Base-by-base conservation (phyloP, 2,113 vertebrate species). In the Percina caprodes region DNA sequence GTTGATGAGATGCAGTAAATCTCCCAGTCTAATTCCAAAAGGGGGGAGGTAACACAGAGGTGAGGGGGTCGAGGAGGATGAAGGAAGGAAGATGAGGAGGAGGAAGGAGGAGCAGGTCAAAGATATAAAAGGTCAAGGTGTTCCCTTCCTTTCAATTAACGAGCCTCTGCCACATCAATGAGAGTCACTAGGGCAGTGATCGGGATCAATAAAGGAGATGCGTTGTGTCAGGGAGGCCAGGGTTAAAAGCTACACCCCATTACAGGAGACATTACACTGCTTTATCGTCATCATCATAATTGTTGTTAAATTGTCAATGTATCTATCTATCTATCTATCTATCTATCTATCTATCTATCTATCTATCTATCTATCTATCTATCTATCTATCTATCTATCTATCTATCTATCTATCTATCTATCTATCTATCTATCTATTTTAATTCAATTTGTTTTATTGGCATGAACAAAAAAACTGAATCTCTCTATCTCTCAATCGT, bases 101-200 rank as follows among this genome's bases (percentile, higher is more conserved):
- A 74, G 48, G 67, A 82, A 45, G 66, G 62, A 67, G 77, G 59
- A 79, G n/a, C n/a, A 14, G 84, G 90, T 88, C 83, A 89, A 77
- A 88, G 68, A 91, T 87, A 62, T 72, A 80, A 94, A 93, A 95
- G 93, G 94, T 93, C 93, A 94, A 92, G 85, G 86, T 89, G 82
- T 90, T 87, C 66, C 46, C 69, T 90, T 88, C 87, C 88, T 95
- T 93, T 92, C 80, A 94, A 90, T 94, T 84, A 89, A 18, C 39
- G 49, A 85, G 68, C 80, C 79, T 84, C 77, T 77, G 69, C 61
- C 82, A 35, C 89, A 80, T 91, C 77, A 86, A 88, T 90, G 73
- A 84, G 74, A 80, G 56, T 35, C 68, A 79, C 55, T 24, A 52
- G 76, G 66, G 49, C 65, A 55, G 45, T 30, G 79, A 83, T 67